These are phyloP conservation scores for Sebastes itinus DNA, from an alignment of 2,797 vertebrate genomes.

Conservation along the genomic window DNA sequence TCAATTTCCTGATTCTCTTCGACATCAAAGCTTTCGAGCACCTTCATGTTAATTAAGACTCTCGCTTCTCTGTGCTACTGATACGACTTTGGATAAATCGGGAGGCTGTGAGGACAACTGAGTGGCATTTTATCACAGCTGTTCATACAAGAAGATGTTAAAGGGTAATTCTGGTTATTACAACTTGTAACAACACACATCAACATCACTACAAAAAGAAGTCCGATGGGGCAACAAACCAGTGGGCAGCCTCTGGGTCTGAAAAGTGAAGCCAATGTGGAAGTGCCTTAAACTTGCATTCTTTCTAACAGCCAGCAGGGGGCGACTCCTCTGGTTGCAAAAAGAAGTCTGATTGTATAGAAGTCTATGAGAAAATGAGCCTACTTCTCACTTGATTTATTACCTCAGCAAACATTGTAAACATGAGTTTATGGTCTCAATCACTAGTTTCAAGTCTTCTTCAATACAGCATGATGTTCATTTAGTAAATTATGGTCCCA, in stretches of 20 bases:
- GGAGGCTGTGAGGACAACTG: neutral
- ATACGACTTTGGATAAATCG: neutral
- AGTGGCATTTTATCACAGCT: neutral
- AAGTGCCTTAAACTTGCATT: too few species aligned
- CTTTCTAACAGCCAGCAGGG: too few species aligned
- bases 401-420: too few species aligned
- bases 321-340: too few species aligned
- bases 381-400: too few species aligned
- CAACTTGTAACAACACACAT: neutral
- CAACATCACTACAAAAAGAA: neutral
- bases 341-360: too few species aligned
- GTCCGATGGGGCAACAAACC: neutral
- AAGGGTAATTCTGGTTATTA: neutral
- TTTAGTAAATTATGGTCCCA: too few species aligned
- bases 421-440: too few species aligned
- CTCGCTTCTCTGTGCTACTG: neutral
- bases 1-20: slow-evolving; percentile 32
- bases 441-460: too few species aligned
- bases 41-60: slow-evolving; percentile 33
- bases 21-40: slow-evolving; percentile 32
- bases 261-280: too few species aligned
- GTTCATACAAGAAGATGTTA: neutral
- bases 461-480: too few species aligned
- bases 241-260: accelerated
- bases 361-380: too few species aligned